phyloP scores from a whole-genome alignment of 2,113 vertebrate genomes.

The Microcebus griseorufus region DNA sequence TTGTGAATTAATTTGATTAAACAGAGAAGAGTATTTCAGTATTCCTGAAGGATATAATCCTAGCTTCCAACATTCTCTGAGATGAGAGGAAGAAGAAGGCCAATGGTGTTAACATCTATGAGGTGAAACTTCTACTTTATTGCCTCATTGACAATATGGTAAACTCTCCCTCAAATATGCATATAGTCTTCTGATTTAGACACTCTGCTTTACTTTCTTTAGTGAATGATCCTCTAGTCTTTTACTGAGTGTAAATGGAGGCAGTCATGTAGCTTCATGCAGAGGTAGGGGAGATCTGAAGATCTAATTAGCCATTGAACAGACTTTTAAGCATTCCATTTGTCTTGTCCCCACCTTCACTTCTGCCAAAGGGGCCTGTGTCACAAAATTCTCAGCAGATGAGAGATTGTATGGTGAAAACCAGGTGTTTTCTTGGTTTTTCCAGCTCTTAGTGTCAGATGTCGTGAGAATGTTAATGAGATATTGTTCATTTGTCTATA shows the following conservation, averaged over 20 bases:
- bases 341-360: not conserved
- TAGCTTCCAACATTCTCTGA: not conserved
- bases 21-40: not conserved
- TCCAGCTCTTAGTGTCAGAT: not conserved
- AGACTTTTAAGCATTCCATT: not conserved
- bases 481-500: not conserved
- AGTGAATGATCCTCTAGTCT: not conserved
- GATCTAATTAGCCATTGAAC: not conserved
- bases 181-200: not conserved
- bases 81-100: not conserved
- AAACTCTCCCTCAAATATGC: not conserved
- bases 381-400: not conserved
- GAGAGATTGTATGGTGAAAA: not conserved
- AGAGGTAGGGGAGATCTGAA: too few species aligned
- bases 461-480: not conserved
- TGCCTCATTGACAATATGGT: too few species aligned
- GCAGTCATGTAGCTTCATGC: not conserved
- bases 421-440: not conserved
- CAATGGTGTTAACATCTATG: not conserved
- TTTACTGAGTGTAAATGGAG: not conserved
- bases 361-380: not conserved
- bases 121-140: not conserved
- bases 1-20: not conserved
- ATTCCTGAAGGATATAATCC: not conserved
- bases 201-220: not conserved